Base-by-base conservation (phyloP, 2,888 invertebrate species). In the Erynnis tages region DNA sequence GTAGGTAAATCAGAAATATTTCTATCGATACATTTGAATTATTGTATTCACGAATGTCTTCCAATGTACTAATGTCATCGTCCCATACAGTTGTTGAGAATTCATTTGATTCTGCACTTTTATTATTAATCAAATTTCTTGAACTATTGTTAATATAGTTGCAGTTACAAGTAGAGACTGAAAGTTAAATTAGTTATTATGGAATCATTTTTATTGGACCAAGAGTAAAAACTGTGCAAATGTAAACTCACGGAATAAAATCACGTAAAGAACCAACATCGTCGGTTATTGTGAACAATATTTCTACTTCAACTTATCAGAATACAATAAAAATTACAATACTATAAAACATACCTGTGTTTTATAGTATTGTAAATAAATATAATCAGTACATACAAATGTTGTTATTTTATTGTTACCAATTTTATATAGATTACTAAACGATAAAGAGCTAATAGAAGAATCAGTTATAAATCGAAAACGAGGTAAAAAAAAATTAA, bases 1-100 rank as follows among this genome's bases (percentile, higher is more conserved):
- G 44, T 17, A 72, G 38, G n/a, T 65, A 54, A 35, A 52, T 50
- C 14, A 66, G 32, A 21, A 40, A 32, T 2, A 3, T 49, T 2
- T 40, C 23, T 16, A 49, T 6, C 1, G 48, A 25, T 7, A 49
- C 17, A 21, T 49, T 41, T 32, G 40, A 32, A 5, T 23, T 32
- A 4, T 17, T 30, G 17, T 40, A 49, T 11, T 32, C 32, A 4
- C 23, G 32, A 13, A 40, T 11, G 4, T 40, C 30, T 16, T 41
- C 23, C 2, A 32, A 16, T 3, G 32, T 25, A 19, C 16, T 11
- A 5, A 23, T 11, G 4, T 38, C 23, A 3, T 40, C 37, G 13
- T 47, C 13, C 21, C 8, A 7, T 40, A 4, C 6, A 21, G 30
- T 14, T 4, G 58, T 56, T 19, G 64, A 55, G 17, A n/a, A 21